Evolutionary conservation across 2,797 vertebrate species (phyloP).

Genomic region (Macropodus opercularis): DNA sequence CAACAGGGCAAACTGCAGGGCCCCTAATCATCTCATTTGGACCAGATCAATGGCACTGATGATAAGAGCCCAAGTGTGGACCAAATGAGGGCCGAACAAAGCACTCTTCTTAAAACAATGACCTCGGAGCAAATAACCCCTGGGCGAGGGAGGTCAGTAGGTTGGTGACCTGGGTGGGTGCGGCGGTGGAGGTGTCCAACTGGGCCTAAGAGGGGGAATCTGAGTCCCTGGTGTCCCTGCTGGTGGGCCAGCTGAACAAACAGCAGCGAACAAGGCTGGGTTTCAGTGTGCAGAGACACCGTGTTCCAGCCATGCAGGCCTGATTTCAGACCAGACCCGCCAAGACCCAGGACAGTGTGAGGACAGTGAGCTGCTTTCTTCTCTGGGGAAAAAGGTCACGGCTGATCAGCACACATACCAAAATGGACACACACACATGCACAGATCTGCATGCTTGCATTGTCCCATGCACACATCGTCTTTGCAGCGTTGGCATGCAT

Average conservation of each 20-base stretch:
- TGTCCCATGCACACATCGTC: slow-evolving; percentile 14
- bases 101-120: slow-evolving; percentile 77
- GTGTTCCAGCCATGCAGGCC: slow-evolving; percentile 51
- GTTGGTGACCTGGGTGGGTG: slow-evolving; percentile 75
- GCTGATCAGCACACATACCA: slow-evolving; percentile 48
- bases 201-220: slow-evolving; percentile 55
- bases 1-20: slow-evolving; percentile 75
- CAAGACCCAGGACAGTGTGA: slow-evolving; percentile 44
- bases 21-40: slow-evolving; percentile 81
- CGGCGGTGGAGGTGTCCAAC: slow-evolving; percentile 70
- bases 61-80: slow-evolving; percentile 68
- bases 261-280: slow-evolving; percentile 79
- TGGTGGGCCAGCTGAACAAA: slow-evolving; percentile 86
- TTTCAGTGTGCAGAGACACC: slow-evolving; percentile 65
- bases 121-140: slow-evolving; percentile 79
- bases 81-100: slow-evolving; percentile 74
- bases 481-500: slow-evolving; percentile 13
- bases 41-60: slow-evolving; percentile 78
- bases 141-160: slow-evolving; percentile 73
- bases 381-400: slow-evolving; percentile 45
- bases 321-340: slow-evolving; percentile 35
- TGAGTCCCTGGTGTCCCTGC: slow-evolving; percentile 72
- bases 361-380: slow-evolving; percentile 71
- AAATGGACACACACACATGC: slow-evolving; percentile 26
- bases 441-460: slow-evolving; percentile 33